phyloP scores from a whole-genome alignment of 2,888 invertebrate species.

The Leptogaster cylindrica region DNA sequence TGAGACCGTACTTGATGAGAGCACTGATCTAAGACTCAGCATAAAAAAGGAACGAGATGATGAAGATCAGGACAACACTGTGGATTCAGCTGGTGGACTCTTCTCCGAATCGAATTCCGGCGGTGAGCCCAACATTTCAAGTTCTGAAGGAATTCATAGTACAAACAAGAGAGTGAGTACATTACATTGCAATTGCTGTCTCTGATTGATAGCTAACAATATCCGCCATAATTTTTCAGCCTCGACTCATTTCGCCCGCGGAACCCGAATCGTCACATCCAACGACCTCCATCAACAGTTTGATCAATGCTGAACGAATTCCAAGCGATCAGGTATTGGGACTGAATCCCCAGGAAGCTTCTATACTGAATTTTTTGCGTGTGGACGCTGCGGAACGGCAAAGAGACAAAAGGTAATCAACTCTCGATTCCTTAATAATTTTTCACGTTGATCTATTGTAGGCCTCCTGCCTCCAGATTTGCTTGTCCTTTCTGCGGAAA shows the following conservation, averaged over 20 bases:
- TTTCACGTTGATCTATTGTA: slow-evolving; percentile 47
- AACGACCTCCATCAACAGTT: slow-evolving; percentile 57
- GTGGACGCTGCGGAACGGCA: slow-evolving; percentile 69
- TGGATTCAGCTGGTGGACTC: slow-evolving; percentile 70
- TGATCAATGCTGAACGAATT: slow-evolving; percentile 67
- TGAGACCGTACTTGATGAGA: slow-evolving; percentile 67
- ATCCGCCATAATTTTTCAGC: slow-evolving; percentile 50
- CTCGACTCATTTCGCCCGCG: slow-evolving; percentile 58
- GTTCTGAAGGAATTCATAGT: slow-evolving; percentile 61
- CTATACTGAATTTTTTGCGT: slow-evolving; percentile 72
- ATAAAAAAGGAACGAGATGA: slow-evolving; percentile 64
- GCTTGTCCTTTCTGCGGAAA: slow-evolving; percentile 90
- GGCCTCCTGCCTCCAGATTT: slow-evolving; percentile 67
- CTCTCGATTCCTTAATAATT: slow-evolving; percentile 45
- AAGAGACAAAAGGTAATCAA: slow-evolving; percentile 67
- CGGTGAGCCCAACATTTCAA: slow-evolving; percentile 60
- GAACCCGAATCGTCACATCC: slow-evolving; percentile 62
- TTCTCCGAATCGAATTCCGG: slow-evolving; percentile 58
- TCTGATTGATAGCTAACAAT: neutral
- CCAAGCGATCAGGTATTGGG: slow-evolving; percentile 65
- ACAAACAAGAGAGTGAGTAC: slow-evolving; percentile 61
- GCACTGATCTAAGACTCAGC: slow-evolving; percentile 68
- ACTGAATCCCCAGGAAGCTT: slow-evolving; percentile 65
- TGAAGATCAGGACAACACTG: slow-evolving; percentile 74
- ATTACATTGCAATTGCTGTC: neutral